These are phyloP conservation scores for Euzetes globulus DNA, from an alignment of 2,888 invertebrate genomes.

Conservation along the genomic window DNA sequence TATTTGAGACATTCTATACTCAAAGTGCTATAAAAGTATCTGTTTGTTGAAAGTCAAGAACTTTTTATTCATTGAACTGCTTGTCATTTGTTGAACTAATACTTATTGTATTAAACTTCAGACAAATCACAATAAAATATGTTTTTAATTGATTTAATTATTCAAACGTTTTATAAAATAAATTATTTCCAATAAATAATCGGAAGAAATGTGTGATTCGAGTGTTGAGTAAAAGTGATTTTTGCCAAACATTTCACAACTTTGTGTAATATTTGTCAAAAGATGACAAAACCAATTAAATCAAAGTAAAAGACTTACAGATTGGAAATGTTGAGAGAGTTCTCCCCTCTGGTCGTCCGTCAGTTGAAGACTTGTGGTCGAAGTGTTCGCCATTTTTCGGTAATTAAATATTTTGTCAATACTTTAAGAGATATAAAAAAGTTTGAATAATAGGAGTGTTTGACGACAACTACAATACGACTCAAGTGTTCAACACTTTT, in stretches of 20 bases:
- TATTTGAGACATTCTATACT: neutral
- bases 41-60: no score
- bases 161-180: no score
- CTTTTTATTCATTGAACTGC: no score
- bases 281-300: neutral
- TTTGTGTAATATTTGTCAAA: neutral
- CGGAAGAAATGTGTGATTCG: no score
- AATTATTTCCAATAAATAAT: no score
- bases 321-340: slow-evolving; percentile 66
- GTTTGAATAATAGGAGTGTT: neutral
- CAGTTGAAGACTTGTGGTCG: slow-evolving; percentile 47
- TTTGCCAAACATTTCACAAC: neutral
- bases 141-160: no score
- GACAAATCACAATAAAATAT: no score
- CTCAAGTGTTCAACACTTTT: neutral
- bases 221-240: neutral
- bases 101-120: no score
- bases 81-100: no score
- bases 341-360: slow-evolving; percentile 64
- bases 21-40: no score
- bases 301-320: slow-evolving; percentile 53
- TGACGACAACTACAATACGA: slow-evolving; percentile 5
- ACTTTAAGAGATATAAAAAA: neutral
- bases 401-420: neutral
- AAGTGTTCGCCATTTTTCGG: slow-evolving; percentile 37